A percentile compares a stretch with the other conserved stretches of the same genome.
Evolutionary conservation across 2,888 invertebrate genomes (phyloP).

Genomic region (Bembecia ichneumoniformis): DNA sequence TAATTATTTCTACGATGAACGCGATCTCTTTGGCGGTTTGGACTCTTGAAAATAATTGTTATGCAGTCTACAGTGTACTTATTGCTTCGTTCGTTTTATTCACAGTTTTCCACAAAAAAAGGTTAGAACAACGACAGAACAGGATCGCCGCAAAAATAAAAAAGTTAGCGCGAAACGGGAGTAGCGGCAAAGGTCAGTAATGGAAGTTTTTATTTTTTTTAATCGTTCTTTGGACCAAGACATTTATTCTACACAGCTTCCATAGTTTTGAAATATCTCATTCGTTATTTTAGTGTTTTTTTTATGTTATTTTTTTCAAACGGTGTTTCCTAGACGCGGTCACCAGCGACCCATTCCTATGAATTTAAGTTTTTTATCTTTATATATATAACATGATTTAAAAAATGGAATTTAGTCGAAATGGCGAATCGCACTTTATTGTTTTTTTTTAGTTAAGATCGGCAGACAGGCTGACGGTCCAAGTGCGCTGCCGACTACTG

Average conservation of each 20-base stretch:
- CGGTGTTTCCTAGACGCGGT: no score
- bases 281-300: no score
- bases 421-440: no score
- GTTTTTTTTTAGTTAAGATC: no score
- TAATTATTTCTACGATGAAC: constrained; percentile 39
- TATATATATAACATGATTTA: no score
- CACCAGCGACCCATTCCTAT: no score
- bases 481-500: no score
- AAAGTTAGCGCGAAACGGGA: constrained; percentile 32
- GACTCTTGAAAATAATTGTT: constrained; percentile 60
- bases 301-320: no score
- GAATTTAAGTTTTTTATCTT: no score
- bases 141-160: constrained; percentile 31
- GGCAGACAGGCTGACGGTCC: no score
- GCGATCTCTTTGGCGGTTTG: constrained; percentile 49
- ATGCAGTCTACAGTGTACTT: constrained; percentile 46
- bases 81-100: constrained; percentile 49
- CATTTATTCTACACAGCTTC: neutral
- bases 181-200: constrained; percentile 37
- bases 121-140: constrained; percentile 37
- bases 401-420: no score
- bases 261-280: no score
- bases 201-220: neutral
- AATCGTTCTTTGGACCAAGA: neutral
- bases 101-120: constrained; percentile 53